Evolutionary conservation across 1,140 invertebrate genomes (phyloP), one percentile per base, ranked within the genome.

Genomic region (Lepidostoma basale): DNA sequence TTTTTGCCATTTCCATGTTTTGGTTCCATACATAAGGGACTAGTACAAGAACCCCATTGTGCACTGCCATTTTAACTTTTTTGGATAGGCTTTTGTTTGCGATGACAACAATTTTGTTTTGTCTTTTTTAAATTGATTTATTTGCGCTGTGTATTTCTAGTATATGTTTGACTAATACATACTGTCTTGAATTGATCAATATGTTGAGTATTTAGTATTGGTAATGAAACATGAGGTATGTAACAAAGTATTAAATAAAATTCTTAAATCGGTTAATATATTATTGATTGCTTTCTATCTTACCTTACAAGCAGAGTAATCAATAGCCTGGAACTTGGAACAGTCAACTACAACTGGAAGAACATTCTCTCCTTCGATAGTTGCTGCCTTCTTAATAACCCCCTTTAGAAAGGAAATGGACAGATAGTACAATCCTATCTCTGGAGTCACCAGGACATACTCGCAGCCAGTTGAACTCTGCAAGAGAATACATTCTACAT

Each of bases 261-360:
- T 22, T 28, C 8, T 22, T 1, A 36, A 36, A 36, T 36, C 33
- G 6, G 6, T 36, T 6, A 36, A n/a, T 36, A n/a, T 36, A n/a
- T 36, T n/a, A 36, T 36, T 36, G n/a, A n/a, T n/a, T n/a, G n/a
- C n/a, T n/a, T n/a, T n/a, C n/a, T n/a, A 3, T 30, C 18, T 52
- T 56, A 81, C 80, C 76, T 77, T 74, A 12, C 67, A 69, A 20
- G 77, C 78, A 23, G 76, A 72, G 74, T 78, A 72, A 75, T 82
- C 80, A 3, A 80, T 59, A 22, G 77, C 68, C 14, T 77, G 73
- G 36, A 80, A 74, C 25, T 70, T 72, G 3, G 65, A 69, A 65
- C 78, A 79, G 75, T 79, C 76, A 2, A 79, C 56, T 28, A 77
- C 74, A 67, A 76, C 63, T 33, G 75, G 72, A 12, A 73, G 66